These are phyloP conservation scores for Deroptyus accipitrinus DNA, from an alignment of 2,113 vertebrate species.

Conservation along the genomic window DNA sequence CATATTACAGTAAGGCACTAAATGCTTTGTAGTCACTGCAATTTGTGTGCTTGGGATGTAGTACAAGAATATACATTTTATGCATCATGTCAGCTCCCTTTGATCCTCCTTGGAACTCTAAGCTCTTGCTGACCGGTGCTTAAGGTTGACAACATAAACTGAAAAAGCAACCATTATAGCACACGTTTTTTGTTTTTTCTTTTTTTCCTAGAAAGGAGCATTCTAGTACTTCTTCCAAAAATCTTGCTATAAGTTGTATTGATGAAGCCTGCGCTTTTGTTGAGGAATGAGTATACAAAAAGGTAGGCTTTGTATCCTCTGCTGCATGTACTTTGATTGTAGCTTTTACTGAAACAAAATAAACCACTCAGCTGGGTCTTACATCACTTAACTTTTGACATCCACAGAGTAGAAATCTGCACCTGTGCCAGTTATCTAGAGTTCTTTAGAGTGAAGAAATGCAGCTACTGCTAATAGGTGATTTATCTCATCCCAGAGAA, in stretches of 20 bases:
- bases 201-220: background rate
- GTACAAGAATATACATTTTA: constrained; percentile 63
- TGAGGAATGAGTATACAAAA: background rate
- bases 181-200: background rate
- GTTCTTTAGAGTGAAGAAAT: background rate
- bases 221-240: constrained; percentile 23
- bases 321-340: background rate
- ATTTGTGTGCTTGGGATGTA: constrained; percentile 49
- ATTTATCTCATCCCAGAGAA: background rate
- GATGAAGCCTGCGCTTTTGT: background rate
- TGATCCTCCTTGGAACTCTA: constrained; percentile 51
- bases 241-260: background rate
- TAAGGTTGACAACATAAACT: constrained; percentile 20
- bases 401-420: background rate
- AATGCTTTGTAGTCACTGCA: constrained; percentile 21
- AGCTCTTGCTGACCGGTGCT: constrained; percentile 41
- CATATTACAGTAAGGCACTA: background rate
- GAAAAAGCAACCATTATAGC: background rate
- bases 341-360: background rate
- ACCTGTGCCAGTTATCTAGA: background rate
- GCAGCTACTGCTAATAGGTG: background rate
- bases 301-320: background rate
- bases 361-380: background rate
- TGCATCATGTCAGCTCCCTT: constrained; percentile 44
- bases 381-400: background rate